A percentile compares a stretch with the other conserved stretches of the same genome.
Evolutionary conservation across 2,113 vertebrate species (phyloP).

Genomic region (Cebidichthys violaceus): DNA sequence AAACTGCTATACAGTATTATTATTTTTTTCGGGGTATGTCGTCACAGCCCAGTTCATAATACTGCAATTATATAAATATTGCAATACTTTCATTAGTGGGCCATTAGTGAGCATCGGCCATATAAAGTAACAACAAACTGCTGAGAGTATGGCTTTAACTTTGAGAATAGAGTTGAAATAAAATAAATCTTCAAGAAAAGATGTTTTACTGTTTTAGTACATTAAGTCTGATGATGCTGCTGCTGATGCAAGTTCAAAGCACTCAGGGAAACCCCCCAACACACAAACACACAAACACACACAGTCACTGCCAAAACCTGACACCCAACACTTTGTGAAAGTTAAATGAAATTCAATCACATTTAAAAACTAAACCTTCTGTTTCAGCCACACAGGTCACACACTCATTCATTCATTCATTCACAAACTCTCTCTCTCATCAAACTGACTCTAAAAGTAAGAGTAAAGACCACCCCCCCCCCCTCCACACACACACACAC

Average conservation of each 20-base stretch:
- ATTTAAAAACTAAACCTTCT: background rate
- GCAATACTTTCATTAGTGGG: background rate
- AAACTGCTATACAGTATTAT: too few species aligned
- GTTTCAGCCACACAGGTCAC: background rate
- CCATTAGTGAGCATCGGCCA: too few species aligned
- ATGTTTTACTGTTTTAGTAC: background rate
- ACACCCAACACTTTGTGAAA: constrained; percentile 24
- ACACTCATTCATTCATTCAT: constrained; percentile 14
- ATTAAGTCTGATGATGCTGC: background rate
- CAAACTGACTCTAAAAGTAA: constrained; percentile 32
- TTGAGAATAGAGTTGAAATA: background rate
- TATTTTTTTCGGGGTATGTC: too few species aligned
- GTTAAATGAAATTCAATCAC: constrained; percentile 9
- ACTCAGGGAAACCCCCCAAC: constrained; percentile 47
- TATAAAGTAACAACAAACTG: too few species aligned
- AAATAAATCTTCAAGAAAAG: background rate
- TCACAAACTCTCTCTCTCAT: background rate
- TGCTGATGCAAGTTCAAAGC: background rate
- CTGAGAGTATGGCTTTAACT: background rate
- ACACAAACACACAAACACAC: constrained; percentile 34
- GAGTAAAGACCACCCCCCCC: constrained; percentile 36
- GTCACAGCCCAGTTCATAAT: background rate
- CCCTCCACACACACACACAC: constrained; percentile 22
- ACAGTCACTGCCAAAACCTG: constrained; percentile 47
- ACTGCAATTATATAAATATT: background rate